A percentile compares a stretch with the other conserved stretches of the same genome.
Evolutionary conservation across 2,888 invertebrate genomes (phyloP).

Genomic region (Drosophila fulvimacula): DNA sequence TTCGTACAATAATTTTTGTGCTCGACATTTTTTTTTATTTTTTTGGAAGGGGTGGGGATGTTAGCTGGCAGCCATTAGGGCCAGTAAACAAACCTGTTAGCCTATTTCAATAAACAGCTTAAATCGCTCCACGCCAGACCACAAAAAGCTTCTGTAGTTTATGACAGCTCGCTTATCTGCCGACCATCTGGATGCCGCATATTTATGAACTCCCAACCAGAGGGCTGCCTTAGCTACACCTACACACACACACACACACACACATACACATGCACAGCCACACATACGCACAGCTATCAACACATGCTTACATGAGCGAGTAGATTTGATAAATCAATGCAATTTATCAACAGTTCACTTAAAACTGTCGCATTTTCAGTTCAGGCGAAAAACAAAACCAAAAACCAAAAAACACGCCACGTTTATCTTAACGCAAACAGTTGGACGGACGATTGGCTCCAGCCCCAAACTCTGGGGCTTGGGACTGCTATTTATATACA

Average conservation of each 20-base stretch:
- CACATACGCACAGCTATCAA: conserved; percentile 6
- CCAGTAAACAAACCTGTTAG: conserved; percentile 67
- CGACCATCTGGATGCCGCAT: conserved; percentile 67
- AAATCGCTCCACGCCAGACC: conserved; percentile 31
- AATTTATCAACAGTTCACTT: conserved; percentile 75
- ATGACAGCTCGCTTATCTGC: conserved; percentile 66
- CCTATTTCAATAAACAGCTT: conserved; percentile 69
- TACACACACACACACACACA: conserved; percentile 15
- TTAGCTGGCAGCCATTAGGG: conserved; percentile 49
- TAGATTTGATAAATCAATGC: conserved; percentile 76
- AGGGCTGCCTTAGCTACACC: conserved; percentile 13
- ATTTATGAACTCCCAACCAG: conserved; percentile 52
- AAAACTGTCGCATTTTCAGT: conserved; percentile 60
- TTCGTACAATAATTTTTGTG: conserved; percentile 27
- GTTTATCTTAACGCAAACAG: conserved; percentile 68
- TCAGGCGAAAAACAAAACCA: too few species aligned
- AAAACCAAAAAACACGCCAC: conserved; percentile 31
- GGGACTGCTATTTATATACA: not conserved
- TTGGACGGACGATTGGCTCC: conserved; percentile 23
- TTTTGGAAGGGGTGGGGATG: not conserved
- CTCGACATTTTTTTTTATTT: not conserved
- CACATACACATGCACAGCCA: not conserved
- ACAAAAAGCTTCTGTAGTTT: conserved; percentile 60
- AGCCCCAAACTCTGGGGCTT: not conserved
- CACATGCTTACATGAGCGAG: conserved; percentile 29